Conservation (phyloP, 2,888 invertebrate species). For the Ceriagrion tenellum region DNA sequence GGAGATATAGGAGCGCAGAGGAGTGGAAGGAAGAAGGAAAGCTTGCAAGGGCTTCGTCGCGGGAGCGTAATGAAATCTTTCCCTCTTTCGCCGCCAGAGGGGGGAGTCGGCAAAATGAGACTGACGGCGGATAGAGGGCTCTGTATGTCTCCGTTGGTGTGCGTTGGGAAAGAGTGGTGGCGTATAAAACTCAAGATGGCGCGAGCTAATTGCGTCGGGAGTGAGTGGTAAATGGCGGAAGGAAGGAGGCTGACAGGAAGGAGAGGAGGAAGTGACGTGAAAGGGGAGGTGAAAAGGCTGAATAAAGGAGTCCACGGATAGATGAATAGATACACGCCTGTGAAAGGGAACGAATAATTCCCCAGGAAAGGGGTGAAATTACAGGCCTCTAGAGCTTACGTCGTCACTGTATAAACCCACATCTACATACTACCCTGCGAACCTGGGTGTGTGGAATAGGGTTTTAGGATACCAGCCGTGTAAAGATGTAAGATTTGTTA, state of each 20-base stretch:
- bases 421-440: too few species aligned
- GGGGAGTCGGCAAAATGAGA: background rate
- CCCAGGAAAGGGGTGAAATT: too few species aligned
- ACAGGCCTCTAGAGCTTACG: too few species aligned
- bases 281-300: too few species aligned
- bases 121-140: background rate
- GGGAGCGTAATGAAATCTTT: slow-evolving; percentile 36
- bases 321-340: too few species aligned
- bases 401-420: too few species aligned
- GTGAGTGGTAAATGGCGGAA: slow-evolving; percentile 22
- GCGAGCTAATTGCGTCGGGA: slow-evolving; percentile 47
- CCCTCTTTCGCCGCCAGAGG: background rate
- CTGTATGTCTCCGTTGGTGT: background rate
- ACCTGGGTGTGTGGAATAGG: too few species aligned
- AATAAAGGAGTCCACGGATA: background rate
- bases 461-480: too few species aligned
- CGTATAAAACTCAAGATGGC: slow-evolving; percentile 63
- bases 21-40: background rate
- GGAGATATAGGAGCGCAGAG: background rate
- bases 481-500: too few species aligned
- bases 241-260: background rate
- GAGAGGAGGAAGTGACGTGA: too few species aligned
- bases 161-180: background rate
- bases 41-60: background rate
- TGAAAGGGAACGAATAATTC: too few species aligned